Evolutionary conservation across 2,113 vertebrate genomes (phyloP).

Genomic region (Phalacrocorax carbo): DNA sequence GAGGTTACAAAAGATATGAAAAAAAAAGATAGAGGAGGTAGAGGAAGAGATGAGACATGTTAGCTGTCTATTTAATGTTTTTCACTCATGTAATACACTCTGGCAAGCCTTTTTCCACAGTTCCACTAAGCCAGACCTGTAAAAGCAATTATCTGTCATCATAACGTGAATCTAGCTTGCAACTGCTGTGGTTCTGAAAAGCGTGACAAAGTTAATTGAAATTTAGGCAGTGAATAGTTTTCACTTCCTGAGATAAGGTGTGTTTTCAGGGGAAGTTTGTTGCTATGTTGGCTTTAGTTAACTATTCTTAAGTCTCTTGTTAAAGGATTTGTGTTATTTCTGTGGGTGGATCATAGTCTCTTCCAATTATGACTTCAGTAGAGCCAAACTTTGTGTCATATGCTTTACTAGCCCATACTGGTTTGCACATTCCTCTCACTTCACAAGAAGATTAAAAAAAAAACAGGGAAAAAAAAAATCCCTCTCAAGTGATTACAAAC

Average conservation of each 20-base stretch:
- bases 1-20: constrained; percentile 5
- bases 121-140: constrained; percentile 46
- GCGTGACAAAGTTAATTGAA: constrained; percentile 53
- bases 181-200: constrained; percentile 51
- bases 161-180: constrained; percentile 28
- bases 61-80: constrained; percentile 53
- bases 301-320: constrained; percentile 64
- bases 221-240: constrained; percentile 51
- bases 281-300: constrained; percentile 64
- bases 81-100: constrained; percentile 57
- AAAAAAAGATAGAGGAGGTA: not conserved
- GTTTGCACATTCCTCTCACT: constrained; percentile 58
- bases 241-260: constrained; percentile 62
- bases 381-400: constrained; percentile 65
- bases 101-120: constrained; percentile 62
- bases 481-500: constrained; percentile 22
- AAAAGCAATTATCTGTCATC: constrained; percentile 62
- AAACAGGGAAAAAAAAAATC: not conserved
- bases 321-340: constrained; percentile 71
- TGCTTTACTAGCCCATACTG: constrained; percentile 63
- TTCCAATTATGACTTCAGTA: constrained; percentile 70
- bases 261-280: constrained; percentile 62
- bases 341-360: constrained; percentile 67
- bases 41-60: constrained; percentile 43
- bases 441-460: not conserved